Base-by-base conservation (phyloP, 2,797 vertebrate species). In the Lycodopsis pacificus region DNA sequence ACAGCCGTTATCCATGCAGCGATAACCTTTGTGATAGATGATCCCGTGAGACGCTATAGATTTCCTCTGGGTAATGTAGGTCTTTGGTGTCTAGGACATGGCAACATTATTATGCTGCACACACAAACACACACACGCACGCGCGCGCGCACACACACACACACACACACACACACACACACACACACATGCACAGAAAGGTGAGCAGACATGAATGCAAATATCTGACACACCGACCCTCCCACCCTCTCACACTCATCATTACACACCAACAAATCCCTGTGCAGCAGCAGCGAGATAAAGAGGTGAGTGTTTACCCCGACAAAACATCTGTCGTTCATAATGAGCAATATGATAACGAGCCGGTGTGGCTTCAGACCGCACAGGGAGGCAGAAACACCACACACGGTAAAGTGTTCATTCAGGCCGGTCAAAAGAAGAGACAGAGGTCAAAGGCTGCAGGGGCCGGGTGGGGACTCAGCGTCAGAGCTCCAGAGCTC, bases 11-110 rank as follows among this genome's bases (percentile, higher is more conserved):
- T 77, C 70, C 88, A 86, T 81, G 65, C 85, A 80, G 80, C 22
- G 89, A 92, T 93, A 90, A 91, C 91, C 91, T 92, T 72, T 81
- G 67, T 82, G 91, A 93, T 92, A 90, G 91, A 87, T 76, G 46
- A 75, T 84, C 88, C 80, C 61, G 3, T 51, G 82, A 90, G 80
- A 85, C 76, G 63, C 59, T 17, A 73, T 69, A 84, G 83, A 89
- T 89, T 88, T 91, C 85, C 83, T 82, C 75, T 90, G 81, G 66
- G 84, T 82, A 85, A 88, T 74, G 61, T 42, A 66, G 82, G 89
- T 91, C 89, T 89, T 78, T 77, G 79, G 72, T 63, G 78, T 87
- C 77, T 84, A 88, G 86, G 89, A 87, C 84, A 87, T 58, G 40
- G 65, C 73, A 76, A 81, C 83, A 90, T 93, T 92, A 80, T 79